Evolutionary conservation across 2,797 vertebrate species (phyloP), one percentile per base, ranked within the genome.

Genomic region (Mus minutoides): DNA sequence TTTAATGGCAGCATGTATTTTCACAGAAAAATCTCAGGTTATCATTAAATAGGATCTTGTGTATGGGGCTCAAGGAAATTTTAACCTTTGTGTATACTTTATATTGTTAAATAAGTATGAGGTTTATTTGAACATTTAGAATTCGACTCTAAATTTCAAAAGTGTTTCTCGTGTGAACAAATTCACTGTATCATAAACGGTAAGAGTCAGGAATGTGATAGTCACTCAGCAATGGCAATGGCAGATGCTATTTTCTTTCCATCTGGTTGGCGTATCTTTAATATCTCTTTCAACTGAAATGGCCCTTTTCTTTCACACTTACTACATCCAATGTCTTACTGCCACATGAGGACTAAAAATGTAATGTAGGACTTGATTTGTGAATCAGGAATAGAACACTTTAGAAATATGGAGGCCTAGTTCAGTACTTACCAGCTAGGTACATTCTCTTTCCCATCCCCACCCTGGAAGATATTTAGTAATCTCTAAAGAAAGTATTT

Each of bases 1-100:
- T 92, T 89, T 80, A 89, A 40, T 56, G 92, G 56, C 76, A 92
- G 43, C 73, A n/a, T 67, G 91, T 13, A 40, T 95, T 93, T 96
- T 93, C 87, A 92, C 93, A 95, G 90, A 80, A 96, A 91, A 93
- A 79, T 79, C 79, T 69, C 92, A 94, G 95, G 90, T 90, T 95
- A 87, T 90, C 91, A 78, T 86, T 88, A 94, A 93, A 67, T 88
- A 95, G 91, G 52, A 75, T 85, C 71, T 88, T 96, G 93, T 97
- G 95, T 97, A 93, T 26, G 37, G 85, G 83, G 13, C 60, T 67
- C 12, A 17, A 94, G 90, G 88, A 92, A 95, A 40, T 67, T 90
- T 91, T 85, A 88, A 92, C 88, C 82, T 92, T 67, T 94, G 90
- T 84, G 54, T 92, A 90, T 77, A 89, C 46, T 75, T 83, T 12